Base-by-base conservation (phyloP, 2,113 vertebrate species). In the Brienomyrus longianalis region DNA sequence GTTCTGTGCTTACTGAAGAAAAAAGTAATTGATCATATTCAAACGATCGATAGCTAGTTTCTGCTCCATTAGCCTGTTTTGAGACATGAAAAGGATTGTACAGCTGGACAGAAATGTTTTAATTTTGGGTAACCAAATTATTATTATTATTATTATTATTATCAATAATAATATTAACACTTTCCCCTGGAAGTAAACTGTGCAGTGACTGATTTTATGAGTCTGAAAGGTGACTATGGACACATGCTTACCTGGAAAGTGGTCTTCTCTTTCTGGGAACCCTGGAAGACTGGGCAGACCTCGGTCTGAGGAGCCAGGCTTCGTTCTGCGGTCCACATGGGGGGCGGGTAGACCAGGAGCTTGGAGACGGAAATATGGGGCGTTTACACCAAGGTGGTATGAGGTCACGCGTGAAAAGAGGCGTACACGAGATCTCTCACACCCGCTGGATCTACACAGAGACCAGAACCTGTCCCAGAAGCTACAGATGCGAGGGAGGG, bases 251-350 rank as follows among this genome's bases (percentile, higher is more conserved):
- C 96, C 96, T 96, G 93, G 91, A 0, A 56, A 31, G 13, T 94
- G 93, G 51, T 91, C 92, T 39, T 96, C 95, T 91, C 94, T 95
- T 27, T 96, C 96, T 3, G 85, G 56, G 2, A 15, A 4, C 0
- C 31, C 27, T 6, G 93, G 93, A 0, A 94, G 90, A 3, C 47
- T 3, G 3, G 93, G 94, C 51, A 91, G 88, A 0, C 92, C 90
- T 13, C 95, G 94, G 39, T 96, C 96, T 54, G 96, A 91, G 13
- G 80, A 87, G 11, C 93, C 9, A 3, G 97, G 97, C 66, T 98
- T 98, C 13, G 93, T 97, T 91, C 94, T 97, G 93, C 97, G 96
- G 93, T 97, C 97, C 86, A 97, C 94, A 0, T 94, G 94, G 91
- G 96, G 97, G 86, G 96, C 91, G 95, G 74, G 92, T 91, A 54